Percentiles rank a stretch among this genome's conserved stretches.
phyloP scores from a whole-genome alignment of 2,888 invertebrate species.

The Sericinus montela region DNA sequence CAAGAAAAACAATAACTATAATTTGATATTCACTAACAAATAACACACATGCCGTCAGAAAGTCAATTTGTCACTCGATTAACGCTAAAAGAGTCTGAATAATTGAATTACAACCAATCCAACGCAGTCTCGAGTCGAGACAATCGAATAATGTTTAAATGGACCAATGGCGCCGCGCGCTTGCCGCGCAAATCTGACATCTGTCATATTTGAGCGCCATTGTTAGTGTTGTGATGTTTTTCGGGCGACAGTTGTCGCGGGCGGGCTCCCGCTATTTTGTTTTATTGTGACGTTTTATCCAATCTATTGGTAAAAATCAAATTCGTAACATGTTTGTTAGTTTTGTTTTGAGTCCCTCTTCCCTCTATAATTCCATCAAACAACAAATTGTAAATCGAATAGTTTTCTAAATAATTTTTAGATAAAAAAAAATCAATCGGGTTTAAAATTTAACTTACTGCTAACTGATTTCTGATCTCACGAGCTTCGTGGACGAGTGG shows the following conservation, averaged over 20 bases:
- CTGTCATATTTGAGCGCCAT: conserved; percentile 62
- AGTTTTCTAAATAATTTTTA: too few relatives aligned
- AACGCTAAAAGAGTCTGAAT: conserved; percentile 50
- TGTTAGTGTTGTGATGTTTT: conserved; percentile 58
- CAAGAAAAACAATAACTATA: conserved; percentile 5
- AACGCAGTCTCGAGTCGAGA: conserved; percentile 33
- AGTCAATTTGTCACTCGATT: conserved; percentile 61
- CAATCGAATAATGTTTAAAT: conserved; percentile 50
- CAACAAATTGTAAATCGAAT: too few relatives aligned
- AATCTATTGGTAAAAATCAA: conserved; percentile 39
- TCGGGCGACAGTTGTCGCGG: conserved; percentile 61
- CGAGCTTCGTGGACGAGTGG: too few relatives aligned
- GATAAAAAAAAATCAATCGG: too few relatives aligned
- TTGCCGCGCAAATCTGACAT: conserved; percentile 60
- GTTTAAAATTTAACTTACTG: too few relatives aligned
- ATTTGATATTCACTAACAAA: conserved; percentile 27
- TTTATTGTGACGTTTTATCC: conserved; percentile 48
- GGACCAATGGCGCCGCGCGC: conserved; percentile 32
- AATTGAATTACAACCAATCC: conserved; percentile 59
- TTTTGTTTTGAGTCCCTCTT: neutral
- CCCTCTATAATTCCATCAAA: too few relatives aligned
- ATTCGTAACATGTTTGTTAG: conserved; percentile 22
- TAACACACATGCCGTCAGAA: conserved; percentile 38
- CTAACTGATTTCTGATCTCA: too few relatives aligned
- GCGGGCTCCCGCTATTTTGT: conserved; percentile 46